These are phyloP conservation scores for Epiblema foenella DNA, from an alignment of 2,888 invertebrate genomes.

Conservation along the genomic window DNA sequence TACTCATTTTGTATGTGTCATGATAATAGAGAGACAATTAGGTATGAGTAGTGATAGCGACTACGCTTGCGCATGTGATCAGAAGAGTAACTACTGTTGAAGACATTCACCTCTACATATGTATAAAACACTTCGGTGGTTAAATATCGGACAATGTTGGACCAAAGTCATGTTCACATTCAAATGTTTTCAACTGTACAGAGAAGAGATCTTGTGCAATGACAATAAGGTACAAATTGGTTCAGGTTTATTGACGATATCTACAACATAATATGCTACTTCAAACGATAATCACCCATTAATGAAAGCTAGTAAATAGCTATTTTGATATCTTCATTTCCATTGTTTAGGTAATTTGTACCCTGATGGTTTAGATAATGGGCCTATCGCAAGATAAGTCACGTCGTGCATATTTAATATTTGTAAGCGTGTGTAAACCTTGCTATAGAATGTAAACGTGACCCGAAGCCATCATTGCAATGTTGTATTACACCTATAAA, in stretches of 20 bases:
- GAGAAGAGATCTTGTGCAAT: neutral
- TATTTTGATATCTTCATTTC: neutral
- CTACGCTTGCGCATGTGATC: neutral
- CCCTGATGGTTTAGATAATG: neutral
- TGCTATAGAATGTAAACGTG: neutral
- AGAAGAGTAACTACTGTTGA: neutral
- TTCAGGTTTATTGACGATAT: neutral
- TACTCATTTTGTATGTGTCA: neutral
- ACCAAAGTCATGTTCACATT: too few relatives aligned
- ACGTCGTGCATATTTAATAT: neutral
- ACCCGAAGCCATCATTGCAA: neutral
- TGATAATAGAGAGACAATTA: constrained; percentile 25
- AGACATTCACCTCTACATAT: too few relatives aligned
- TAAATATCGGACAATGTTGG: too few relatives aligned
- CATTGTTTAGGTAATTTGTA: neutral
- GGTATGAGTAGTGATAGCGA: neutral
- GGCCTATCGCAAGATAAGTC: neutral
- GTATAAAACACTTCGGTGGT: too few relatives aligned
- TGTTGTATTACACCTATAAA: constrained; percentile 9
- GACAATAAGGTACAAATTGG: neutral
- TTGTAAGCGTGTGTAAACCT: neutral
- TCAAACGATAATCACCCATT: too few relatives aligned
- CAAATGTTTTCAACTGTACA: neutral
- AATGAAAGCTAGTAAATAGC: neutral
- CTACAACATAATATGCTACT: neutral